Conservation (phyloP, 2,888 invertebrate genomes). For the Pterostichus niger region DNA sequence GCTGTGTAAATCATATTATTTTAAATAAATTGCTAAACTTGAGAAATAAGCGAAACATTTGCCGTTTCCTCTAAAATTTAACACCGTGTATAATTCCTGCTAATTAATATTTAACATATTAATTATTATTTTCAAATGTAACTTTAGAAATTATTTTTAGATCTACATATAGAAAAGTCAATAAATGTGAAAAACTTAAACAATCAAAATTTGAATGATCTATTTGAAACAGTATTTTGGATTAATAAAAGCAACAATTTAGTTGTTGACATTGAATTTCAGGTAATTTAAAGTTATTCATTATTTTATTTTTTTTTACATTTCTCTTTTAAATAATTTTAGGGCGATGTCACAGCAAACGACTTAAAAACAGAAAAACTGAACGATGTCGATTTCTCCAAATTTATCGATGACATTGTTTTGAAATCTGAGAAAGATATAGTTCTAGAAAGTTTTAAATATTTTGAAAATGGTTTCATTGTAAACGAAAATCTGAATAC, state of each 20-base stretch:
- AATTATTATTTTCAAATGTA: too few species aligned
- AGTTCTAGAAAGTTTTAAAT: conserved; percentile 71
- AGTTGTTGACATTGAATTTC: conserved; percentile 72
- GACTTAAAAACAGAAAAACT: conserved; percentile 73
- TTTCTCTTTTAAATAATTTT: conserved; percentile 43
- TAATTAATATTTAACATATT: too few species aligned
- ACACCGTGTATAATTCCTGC: too few species aligned
- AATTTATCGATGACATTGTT: conserved; percentile 76
- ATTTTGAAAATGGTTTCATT: conserved; percentile 73
- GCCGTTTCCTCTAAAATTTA: too few species aligned
- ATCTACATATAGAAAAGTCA: conserved; percentile 74
- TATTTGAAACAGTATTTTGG: conserved; percentile 75
- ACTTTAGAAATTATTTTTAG: conserved; percentile 69
- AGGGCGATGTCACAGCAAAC: conserved; percentile 72
- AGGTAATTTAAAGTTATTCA: conserved; percentile 53
- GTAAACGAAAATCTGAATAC: conserved; percentile 73
- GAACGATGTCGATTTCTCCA: conserved; percentile 74
- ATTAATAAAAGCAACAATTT: conserved; percentile 75
- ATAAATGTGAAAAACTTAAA: conserved; percentile 74
- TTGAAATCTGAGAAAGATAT: conserved; percentile 74
- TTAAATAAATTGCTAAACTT: too few species aligned
- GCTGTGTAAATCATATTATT: too few species aligned
- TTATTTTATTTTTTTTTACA: background rate
- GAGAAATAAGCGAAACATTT: too few species aligned
- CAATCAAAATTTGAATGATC: conserved; percentile 70